Percentiles rank a stretch among this genome's conserved stretches.
These are phyloP conservation scores for Muscicapa adusta DNA, from an alignment of 2,113 vertebrate genomes.

Conservation along the genomic window DNA sequence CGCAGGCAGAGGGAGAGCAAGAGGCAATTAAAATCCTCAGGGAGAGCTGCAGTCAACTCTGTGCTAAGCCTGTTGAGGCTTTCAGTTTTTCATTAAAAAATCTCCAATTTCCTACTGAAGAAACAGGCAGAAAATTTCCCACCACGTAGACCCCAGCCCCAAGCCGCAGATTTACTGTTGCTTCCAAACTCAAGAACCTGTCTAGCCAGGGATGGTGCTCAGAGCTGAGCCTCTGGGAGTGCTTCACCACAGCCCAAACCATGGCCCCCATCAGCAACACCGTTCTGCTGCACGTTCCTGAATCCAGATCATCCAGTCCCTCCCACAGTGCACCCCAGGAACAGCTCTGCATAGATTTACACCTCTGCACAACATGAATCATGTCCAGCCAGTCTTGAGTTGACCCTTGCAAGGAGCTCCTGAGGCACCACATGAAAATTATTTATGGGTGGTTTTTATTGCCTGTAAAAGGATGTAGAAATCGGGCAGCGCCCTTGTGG, in stretches of 20 bases:
- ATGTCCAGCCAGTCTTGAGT: neutral
- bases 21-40: neutral
- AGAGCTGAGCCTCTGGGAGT: neutral
- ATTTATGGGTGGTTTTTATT: conserved; percentile 43
- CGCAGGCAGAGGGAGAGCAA: neutral
- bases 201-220: neutral
- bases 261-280: neutral
- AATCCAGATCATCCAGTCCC: neutral
- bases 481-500: neutral
- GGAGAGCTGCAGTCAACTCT: neutral
- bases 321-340: neutral
- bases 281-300: neutral
- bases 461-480: conserved; percentile 37
- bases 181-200: neutral
- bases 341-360: neutral
- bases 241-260: neutral
- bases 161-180: neutral
- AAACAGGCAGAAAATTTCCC: neutral
- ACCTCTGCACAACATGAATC: neutral
- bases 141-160: neutral
- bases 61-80: neutral
- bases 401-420: neutral
- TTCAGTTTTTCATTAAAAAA: neutral
- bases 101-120: neutral
- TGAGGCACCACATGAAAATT: neutral